Evolutionary conservation across 2,797 vertebrate genomes (phyloP).

Genomic region (Melanotaenia nigrans): DNA sequence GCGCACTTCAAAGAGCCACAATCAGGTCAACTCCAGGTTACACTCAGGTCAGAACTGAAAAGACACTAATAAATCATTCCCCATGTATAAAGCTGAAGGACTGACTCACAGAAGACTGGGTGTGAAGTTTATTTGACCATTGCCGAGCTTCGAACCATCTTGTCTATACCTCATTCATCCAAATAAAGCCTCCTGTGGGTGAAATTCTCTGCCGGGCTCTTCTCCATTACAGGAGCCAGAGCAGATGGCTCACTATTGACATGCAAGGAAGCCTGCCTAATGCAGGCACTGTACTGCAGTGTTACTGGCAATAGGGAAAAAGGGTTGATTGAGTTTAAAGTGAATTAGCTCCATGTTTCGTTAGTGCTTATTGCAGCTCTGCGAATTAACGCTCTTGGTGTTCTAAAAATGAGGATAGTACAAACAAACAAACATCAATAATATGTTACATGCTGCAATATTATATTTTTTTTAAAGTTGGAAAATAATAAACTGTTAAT

Average conservation of each 20-base stretch:
- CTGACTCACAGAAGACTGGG: constrained; percentile 44
- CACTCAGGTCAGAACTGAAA: constrained; percentile 31
- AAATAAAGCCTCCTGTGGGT: constrained; percentile 61
- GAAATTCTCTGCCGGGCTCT: constrained; percentile 62
- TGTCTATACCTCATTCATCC: constrained; percentile 45
- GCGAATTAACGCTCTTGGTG: constrained; percentile 35
- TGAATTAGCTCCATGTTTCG: constrained; percentile 72
- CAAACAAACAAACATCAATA: neutral
- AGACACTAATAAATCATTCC: constrained; percentile 32
- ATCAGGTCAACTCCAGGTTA: constrained; percentile 51
- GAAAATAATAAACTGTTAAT: too few species aligned
- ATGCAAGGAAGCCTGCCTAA: constrained; percentile 69
- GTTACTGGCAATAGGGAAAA: constrained; percentile 56
- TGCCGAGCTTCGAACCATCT: constrained; percentile 51
- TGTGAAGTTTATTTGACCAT: constrained; percentile 48
- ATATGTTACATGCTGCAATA: too few species aligned
- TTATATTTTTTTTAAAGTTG: too few species aligned
- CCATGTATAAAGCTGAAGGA: constrained; percentile 37
- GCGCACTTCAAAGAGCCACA: constrained; percentile 29
- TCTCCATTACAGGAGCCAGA: constrained; percentile 51
- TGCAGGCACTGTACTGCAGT: constrained; percentile 50
- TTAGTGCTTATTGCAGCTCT: constrained; percentile 57
- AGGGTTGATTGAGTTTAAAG: constrained; percentile 69
- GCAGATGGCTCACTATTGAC: constrained; percentile 73
- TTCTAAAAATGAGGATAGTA: constrained; percentile 24